Base-by-base conservation (phyloP, 2,888 invertebrate species). In the Amaurobius ferox region DNA sequence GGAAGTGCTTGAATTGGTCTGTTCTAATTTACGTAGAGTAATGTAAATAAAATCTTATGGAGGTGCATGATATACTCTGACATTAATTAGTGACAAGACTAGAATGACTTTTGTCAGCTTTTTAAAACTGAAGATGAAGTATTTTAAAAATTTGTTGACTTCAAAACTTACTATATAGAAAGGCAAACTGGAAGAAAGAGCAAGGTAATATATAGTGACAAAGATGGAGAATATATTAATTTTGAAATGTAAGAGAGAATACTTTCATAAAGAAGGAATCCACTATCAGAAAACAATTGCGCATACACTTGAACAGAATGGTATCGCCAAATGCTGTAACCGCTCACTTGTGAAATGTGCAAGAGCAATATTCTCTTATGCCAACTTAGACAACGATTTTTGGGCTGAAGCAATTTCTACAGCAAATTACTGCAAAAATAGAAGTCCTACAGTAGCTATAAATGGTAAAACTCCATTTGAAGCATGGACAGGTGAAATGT, bases 381-480 rank as follows among this genome's bases (percentile, higher is more conserved):
- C 62, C 55, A 83, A 19, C n/a, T 73, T 39, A 87, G 87, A 85
- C 26, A 70, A 67, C 0, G 73, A 66, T 55, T 96, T 96, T 66
- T 93, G 91, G 0, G 96, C 91, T 89, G 89, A 88, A 5, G 90
- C 90, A 29, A 71, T 88, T 88, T 91, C 90, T 23, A 76, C 76
- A 30, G 39, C 66, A 19, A 64, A 39, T 16, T 66, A 76, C 29
- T 40, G 44, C 16, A 62, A 76, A 64, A 76, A 76, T 40, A 23
- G 64, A 29, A 30, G 28, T n/a, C 76, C 76, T 3, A 76, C 64
- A 3, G 32, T 28, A 5, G 76, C 76, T 13, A 29, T 76, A 23
- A 66, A 64, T 23, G 13, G 23, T n/a, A 76, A 26, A 26, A 76
- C 76, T 7, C 76, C 76, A 62, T 40, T 39, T 44, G 76, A 64